Percentiles rank a stretch among this genome's conserved stretches.
Evolutionary conservation across 1,140 invertebrate species (phyloP).

Genomic region (Tetragnatha versicolor): DNA sequence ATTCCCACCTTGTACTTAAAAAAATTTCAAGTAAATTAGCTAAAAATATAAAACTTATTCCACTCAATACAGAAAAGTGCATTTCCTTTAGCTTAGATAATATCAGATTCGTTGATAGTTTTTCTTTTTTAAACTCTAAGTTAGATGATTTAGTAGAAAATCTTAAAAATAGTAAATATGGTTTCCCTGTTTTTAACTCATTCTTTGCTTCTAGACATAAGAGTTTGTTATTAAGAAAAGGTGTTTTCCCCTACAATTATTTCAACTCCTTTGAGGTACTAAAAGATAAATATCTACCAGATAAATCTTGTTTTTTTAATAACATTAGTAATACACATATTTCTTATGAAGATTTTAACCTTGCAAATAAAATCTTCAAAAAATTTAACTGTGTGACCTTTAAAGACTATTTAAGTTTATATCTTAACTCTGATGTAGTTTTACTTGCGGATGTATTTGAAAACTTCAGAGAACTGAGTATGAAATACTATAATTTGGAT

Average conservation of each 20-base stretch:
- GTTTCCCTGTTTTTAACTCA: constrained; percentile 18
- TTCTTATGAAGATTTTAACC: constrained; percentile 15
- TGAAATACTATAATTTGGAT: constrained; percentile 39
- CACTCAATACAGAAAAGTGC: constrained; percentile 1
- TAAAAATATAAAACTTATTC: constrained; percentile 15
- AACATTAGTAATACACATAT: not conserved
- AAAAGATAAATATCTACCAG: constrained; percentile 37
- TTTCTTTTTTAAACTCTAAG: constrained; percentile 1
- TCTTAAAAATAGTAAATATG: constrained; percentile 4
- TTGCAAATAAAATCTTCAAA: constrained; percentile 58
- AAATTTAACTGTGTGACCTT: constrained; percentile 58
- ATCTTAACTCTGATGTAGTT: constrained; percentile 57
- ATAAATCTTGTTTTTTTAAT: constrained; percentile 15
- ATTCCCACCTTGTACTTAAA: constrained; percentile 16
- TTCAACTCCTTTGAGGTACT: constrained; percentile 54
- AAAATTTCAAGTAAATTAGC: not conserved
- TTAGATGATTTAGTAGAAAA: constrained; percentile 8
- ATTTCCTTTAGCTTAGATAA: constrained; percentile 10
- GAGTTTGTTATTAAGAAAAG: not conserved
- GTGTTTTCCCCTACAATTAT: constrained; percentile 57
- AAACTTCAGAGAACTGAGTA: constrained; percentile 57
- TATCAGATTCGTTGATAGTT: constrained; percentile 10
- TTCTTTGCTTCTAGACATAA: constrained; percentile 4
- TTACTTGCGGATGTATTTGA: constrained; percentile 59
- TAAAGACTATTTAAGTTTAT: constrained; percentile 59